Conservation (phyloP, 1,140 invertebrate species). For the Bilobella aurantiaca region DNA sequence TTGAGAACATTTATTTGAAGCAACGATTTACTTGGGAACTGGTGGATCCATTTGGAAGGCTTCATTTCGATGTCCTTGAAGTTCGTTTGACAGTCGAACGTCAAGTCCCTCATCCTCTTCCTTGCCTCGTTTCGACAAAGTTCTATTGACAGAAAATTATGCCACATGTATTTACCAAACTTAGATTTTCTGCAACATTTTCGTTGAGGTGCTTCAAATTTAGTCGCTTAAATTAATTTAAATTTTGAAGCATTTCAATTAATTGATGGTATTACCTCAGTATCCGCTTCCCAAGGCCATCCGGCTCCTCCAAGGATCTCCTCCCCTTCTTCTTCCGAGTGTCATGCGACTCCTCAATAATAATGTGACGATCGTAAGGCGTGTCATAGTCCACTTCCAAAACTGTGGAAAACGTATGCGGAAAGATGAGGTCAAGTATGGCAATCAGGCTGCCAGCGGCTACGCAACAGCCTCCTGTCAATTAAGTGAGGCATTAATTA, state of each 20-base stretch:
- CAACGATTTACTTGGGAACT: constrained; percentile 38
- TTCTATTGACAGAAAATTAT: constrained; percentile 38
- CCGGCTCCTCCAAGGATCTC: constrained; percentile 50
- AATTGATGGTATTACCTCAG: constrained; percentile 42
- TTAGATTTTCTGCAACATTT: background rate
- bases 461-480: constrained; percentile 63
- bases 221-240: no score
- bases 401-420: constrained; percentile 82
- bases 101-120: constrained; percentile 15
- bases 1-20: no score
- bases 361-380: constrained; percentile 80
- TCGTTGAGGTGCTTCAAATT: background rate
- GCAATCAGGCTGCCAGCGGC: constrained; percentile 65
- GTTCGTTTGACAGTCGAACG: constrained; percentile 32
- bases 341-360: constrained; percentile 76
- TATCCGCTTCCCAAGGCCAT: constrained; percentile 49
- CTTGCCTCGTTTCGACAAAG: constrained; percentile 47
- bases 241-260: no score
- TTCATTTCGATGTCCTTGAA: constrained; percentile 46
- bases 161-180: background rate
- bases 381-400: constrained; percentile 89
- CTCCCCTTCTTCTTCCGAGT: constrained; percentile 51
- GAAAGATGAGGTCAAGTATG: constrained; percentile 70
- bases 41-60: constrained; percentile 50
- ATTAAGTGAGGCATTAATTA: no score